Base-by-base conservation (phyloP, 2,113 vertebrate species). In the Tenebrosternarchus preto region DNA sequence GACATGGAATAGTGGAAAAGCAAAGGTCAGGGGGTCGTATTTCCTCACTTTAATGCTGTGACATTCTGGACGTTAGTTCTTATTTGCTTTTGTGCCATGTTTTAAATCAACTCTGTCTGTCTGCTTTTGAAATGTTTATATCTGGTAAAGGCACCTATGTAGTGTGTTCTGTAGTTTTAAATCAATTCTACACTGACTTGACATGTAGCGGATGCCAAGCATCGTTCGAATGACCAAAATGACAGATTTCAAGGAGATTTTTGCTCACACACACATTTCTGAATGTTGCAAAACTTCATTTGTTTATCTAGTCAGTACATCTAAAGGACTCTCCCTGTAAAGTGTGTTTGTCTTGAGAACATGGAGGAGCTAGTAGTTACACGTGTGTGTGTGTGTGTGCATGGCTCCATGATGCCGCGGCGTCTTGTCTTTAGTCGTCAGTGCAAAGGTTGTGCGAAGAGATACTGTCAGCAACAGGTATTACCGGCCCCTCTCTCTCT, bases 401-500 rank as follows among this genome's bases (percentile, higher is more conserved):
- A 43, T 59, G 81, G 80, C 46, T 74, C 71, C 71, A 75, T 43
- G 71, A 68, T 59, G 61, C 61, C 19, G 22, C 15, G 31, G 20
- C 31, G 7, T 31, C 50, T 75, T 61, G 78, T 64, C 59, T 73
- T 73, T 71, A 63, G 46, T 80, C 31, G 15, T 46, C 36, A 63
- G 53, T 82, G 68, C 73, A 84, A 84, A 76, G 73, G 57, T 39
- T 63, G 83, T 72, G 76, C 80, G 70, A 83, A 89, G 76, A 88
- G 88, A 88, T 88, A 76, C 85, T 85, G 83, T 89, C 89, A 89
- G 82, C 81, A 74, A 57, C 80, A 81, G 74, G 82, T 83, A 85
- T 83, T 80, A 82, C 80, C 67, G 82, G 63, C 68, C 43, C 12
- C 43, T 78, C 16, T 29, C 50, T 56, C 19, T 69, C 43, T 66